Evolutionary conservation across 2,113 vertebrate species (phyloP), one percentile per base, ranked within the genome.

Genomic region (Pelusios castaneus): DNA sequence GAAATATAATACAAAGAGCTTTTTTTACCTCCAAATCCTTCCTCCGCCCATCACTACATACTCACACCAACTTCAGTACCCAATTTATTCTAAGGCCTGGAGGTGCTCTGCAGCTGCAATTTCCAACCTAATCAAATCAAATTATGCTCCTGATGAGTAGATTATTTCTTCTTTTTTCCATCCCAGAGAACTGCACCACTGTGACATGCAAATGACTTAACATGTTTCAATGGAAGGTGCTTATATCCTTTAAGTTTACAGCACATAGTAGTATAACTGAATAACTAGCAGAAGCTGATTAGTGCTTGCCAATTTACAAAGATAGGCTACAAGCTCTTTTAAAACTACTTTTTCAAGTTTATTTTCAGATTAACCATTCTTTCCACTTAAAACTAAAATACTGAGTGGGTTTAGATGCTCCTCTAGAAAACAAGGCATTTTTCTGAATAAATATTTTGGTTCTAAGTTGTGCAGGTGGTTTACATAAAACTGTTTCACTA

Each of bases 271-370:
- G 13, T 34, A 47, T 31, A 52, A 29, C 3, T n/a, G 21, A 54
- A 7, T 17, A 79, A 73, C 49, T 38, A 21, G 87, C 85, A 93
- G 87, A 75, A 19, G 41, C 75, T 70, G 89, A 92, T 91, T 92
- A 94, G 82, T 54, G 56, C 70, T 94, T 87, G 95, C 55, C 11
- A 85, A 70, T 89, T 94, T 91, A 75, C 31, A 12, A 75, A 92
- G 60, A 93, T 63, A 92, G 94, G 80, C 83, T 94, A 89, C 87
- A 54, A n/a, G 55, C 47, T 88, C 85, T 96, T 89, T 96, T 94
- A 91, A 78, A 95, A 93, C 82, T 92, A 94, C 96, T 87, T 34
- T 92, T 93, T 83, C 17, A 92, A 95, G 82, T 73, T 91, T 73
- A 81, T 89, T 91, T 94, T 93, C 54, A 94, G 84, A 85, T 93